Conservation (phyloP, 2,888 invertebrate species). For the Plemyria rubiginata region DNA sequence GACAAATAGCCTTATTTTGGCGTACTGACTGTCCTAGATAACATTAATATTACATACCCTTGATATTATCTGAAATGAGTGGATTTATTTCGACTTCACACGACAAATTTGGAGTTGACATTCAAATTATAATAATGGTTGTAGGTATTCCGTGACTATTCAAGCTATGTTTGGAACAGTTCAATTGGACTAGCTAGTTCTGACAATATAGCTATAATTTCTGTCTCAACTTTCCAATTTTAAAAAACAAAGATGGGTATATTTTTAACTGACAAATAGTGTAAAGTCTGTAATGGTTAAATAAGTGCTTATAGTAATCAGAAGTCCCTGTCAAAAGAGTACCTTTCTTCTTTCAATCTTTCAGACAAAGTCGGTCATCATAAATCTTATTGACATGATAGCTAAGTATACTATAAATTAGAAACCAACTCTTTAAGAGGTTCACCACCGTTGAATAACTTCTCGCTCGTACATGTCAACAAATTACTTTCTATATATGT, state of each 20-base stretch:
- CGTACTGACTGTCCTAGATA: conserved; percentile 17
- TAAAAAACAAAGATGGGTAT: no score
- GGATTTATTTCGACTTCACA: conserved; percentile 51
- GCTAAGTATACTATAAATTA: neutral
- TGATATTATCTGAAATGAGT: conserved; percentile 38
- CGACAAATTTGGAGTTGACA: conserved; percentile 48
- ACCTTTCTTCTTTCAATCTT: neutral
- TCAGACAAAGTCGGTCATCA: neutral
- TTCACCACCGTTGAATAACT: no score
- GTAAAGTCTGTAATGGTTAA: no score
- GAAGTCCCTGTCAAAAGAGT: no score
- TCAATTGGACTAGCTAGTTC: neutral
- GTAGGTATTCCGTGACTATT: neutral
- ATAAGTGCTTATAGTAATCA: no score
- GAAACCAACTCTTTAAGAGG: conserved; percentile 14
- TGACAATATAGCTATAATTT: no score
- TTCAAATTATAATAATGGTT: conserved; percentile 30
- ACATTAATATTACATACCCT: conserved; percentile 21
- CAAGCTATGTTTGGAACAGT: conserved; percentile 19
- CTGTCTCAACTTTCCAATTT: no score
- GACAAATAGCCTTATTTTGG: neutral
- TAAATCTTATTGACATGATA: conserved; percentile 1
- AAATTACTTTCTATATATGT: no score
- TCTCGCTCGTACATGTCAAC: no score
- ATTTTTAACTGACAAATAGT: no score